Conservation (phyloP, 2,113 vertebrate species). For the Mustela nigripes region DNA sequence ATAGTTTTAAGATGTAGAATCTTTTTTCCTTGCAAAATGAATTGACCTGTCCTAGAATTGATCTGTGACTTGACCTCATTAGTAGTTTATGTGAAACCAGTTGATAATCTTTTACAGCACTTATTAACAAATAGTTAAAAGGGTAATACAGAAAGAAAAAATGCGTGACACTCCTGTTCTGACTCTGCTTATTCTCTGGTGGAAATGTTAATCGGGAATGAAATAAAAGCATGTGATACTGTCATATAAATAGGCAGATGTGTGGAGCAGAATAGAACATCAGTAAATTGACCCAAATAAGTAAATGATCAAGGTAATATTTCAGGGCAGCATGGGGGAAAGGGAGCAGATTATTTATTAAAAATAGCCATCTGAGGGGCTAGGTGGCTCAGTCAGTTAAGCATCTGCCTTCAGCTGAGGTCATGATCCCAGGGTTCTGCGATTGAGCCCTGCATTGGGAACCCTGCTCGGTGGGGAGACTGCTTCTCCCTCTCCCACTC, state of each 20-base stretch:
- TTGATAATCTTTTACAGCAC: background rate
- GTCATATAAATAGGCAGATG: background rate
- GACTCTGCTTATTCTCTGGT: background rate
- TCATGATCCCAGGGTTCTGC: background rate
- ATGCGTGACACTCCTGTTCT: background rate
- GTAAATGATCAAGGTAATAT: background rate
- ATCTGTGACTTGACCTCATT: background rate
- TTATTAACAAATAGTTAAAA: slow-evolving; percentile 38
- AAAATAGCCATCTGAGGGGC: background rate
- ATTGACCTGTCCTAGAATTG: slow-evolving; percentile 13
- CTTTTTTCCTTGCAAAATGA: slow-evolving; percentile 4
- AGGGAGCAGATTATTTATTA: background rate
- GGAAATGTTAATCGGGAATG: slow-evolving; percentile 14
- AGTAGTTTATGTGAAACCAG: slow-evolving; percentile 35
- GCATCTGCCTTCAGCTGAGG: background rate
- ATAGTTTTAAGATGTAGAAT: background rate
- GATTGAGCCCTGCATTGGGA: background rate
- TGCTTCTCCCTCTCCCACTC: background rate
- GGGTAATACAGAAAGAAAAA: background rate
- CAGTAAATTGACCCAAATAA: background rate
- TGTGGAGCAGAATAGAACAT: slow-evolving; percentile 29
- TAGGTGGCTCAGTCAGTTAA: background rate
- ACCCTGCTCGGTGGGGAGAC: background rate
- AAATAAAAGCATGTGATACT: background rate
- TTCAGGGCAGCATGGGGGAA: background rate